A percentile compares a stretch with the other conserved stretches of the same genome.
These are phyloP conservation scores for Cephalopholis sonnerati DNA, from an alignment of 2,113 vertebrate genomes.

Conservation along the genomic window DNA sequence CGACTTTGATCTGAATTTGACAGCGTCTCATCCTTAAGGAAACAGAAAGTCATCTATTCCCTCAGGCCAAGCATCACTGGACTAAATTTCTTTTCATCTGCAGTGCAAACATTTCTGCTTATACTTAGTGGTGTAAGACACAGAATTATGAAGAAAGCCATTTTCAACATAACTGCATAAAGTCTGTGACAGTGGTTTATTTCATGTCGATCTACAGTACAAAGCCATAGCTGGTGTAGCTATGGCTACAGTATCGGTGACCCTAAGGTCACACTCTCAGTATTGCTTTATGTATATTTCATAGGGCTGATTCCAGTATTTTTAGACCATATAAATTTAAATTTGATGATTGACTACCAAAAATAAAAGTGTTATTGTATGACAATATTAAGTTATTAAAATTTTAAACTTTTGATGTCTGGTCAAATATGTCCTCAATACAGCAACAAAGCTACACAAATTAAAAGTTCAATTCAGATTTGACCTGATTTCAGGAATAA, in stretches of 20 bases:
- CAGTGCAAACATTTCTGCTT: neutral
- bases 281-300: neutral
- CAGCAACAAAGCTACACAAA: neutral
- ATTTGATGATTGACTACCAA: neutral
- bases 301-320: neutral
- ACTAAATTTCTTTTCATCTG: conserved; percentile 18
- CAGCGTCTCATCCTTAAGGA: neutral
- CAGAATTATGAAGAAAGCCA: neutral
- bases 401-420: neutral
- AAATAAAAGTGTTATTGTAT: no score
- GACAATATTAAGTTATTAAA: no score
- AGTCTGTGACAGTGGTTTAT: neutral
- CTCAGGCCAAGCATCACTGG: neutral
- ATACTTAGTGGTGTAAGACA: no score
- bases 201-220: neutral
- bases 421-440: neutral
- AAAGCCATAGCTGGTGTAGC: no score
- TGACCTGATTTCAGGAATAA: neutral
- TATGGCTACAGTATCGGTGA: neutral
- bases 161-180: neutral
- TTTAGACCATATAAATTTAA: neutral
- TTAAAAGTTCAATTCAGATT: neutral
- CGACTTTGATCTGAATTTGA: conserved; percentile 6
- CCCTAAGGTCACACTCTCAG: no score
- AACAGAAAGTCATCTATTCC: neutral